These are phyloP conservation scores for Lithobates sylvaticus DNA, from an alignment of 2,797 vertebrate genomes.

Conservation along the genomic window DNA sequence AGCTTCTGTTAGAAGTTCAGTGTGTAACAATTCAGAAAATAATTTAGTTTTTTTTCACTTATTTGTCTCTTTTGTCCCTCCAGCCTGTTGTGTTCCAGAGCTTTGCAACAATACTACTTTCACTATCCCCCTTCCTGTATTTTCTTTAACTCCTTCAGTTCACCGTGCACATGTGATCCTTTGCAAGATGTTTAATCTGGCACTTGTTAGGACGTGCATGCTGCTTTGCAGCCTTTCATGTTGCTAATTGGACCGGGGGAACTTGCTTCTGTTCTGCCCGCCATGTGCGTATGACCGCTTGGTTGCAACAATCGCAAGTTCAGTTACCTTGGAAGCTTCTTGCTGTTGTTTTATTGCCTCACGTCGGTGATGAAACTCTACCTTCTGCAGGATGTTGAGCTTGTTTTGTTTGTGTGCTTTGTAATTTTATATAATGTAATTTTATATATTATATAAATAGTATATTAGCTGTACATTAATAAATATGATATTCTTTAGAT, in stretches of 20 bases:
- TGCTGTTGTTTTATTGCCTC: background rate
- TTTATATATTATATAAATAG: background rate
- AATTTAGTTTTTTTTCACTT: background rate
- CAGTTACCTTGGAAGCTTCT: constrained; percentile 20
- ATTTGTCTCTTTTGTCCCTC: background rate
- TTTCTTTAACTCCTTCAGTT: constrained; percentile 2
- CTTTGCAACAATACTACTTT: background rate
- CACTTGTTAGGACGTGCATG: background rate
- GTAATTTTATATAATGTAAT: too few relatives aligned
- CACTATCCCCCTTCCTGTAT: background rate
- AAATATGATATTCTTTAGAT: too few relatives aligned
- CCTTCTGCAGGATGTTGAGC: background rate
- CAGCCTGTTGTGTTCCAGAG: background rate
- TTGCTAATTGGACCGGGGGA: background rate
- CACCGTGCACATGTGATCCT: background rate
- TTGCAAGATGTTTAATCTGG: background rate
- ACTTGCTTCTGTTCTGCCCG: background rate
- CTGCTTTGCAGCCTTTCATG: background rate
- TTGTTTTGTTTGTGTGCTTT: background rate
- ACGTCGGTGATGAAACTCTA: background rate
- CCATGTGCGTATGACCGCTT: constrained; percentile 8
- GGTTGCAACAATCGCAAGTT: constrained; percentile 20
- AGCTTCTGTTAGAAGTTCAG: background rate
- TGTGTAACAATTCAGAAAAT: background rate
- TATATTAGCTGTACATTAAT: background rate